Base-by-base conservation (phyloP, 2,888 invertebrate genomes). In the Cryptophagus acutangulus region DNA sequence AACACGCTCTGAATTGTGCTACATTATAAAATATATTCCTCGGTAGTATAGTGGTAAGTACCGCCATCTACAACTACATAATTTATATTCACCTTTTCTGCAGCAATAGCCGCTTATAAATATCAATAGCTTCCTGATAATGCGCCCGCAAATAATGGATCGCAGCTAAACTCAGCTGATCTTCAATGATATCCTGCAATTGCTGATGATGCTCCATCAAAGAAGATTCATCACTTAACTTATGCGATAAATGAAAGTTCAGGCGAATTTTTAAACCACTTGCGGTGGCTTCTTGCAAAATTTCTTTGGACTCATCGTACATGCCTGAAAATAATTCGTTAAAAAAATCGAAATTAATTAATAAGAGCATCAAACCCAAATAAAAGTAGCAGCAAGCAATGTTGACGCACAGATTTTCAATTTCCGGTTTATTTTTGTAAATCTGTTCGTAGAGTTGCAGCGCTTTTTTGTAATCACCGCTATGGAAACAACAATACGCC, bases 101-200 rank as follows among this genome's bases (percentile, higher is more conserved):
- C 14, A 93, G 70, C 9, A 97, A 74, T 38, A 97, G 78, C 44
- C 91, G 79, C 69, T 97, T 99, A 66, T 99, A 99, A 48, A 97
- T 92, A 66, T 97, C 96, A 46, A 97, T 95, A 31, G 99, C 96
- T 67, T 99, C 97, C 66, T 96, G 95, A 66, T 96, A 99, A 69
- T 99, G 97, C 3, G 90, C 88, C 38, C 96, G 77, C 40, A 97
- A 74, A 64, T 94, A 99, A 66, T 99, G 96, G 52, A 99, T 88
- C 1, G 96, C 91, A 1, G 97, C 97, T 38, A 97, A 70, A 56
- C 93, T 91, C 25, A 99, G 76, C 68, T 96, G 95, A 73, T 99
- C 96, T 67, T 96, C 94, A 1, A 93, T 78, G 4, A 87, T 79
- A 60, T 93, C 92, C 40, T 88, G 83, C 24, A 97, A 72, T 24